Percentiles rank a stretch among this genome's conserved stretches.
phyloP scores from a whole-genome alignment of 2,797 vertebrate species.

The Picus viridis region DNA sequence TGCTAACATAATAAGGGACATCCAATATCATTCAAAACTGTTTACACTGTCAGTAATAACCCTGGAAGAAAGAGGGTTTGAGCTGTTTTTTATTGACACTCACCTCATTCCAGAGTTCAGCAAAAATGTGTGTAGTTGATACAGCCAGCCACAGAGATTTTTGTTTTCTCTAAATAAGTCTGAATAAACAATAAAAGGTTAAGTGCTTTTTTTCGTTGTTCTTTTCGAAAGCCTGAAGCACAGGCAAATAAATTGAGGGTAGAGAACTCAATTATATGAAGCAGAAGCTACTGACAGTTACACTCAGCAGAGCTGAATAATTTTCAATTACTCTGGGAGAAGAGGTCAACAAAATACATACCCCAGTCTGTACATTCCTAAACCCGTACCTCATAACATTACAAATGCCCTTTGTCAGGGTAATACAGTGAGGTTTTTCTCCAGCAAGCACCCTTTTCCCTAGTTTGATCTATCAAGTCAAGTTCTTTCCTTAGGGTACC shows the following conservation, averaged over 20 bases:
- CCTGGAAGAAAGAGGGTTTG: conserved; percentile 18
- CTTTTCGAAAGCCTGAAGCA: conserved; percentile 42
- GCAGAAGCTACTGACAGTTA: conserved; percentile 41
- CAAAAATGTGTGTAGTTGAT: background rate
- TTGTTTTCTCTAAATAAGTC: conserved; percentile 50
- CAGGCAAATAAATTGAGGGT: conserved; percentile 54
- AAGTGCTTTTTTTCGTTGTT: conserved; percentile 31
- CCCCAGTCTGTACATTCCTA: conserved; percentile 10
- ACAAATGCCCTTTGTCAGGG: background rate
- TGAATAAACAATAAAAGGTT: conserved; percentile 68
- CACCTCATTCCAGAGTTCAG: conserved; percentile 14
- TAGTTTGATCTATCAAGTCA: background rate
- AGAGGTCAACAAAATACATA: conserved; percentile 49
- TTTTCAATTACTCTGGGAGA: conserved; percentile 65
- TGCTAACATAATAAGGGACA: background rate
- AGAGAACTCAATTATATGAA: conserved; percentile 62
- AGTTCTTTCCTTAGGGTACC: background rate
- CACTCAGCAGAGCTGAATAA: conserved; percentile 62
- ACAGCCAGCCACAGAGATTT: conserved; percentile 5
- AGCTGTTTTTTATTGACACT: conserved; percentile 9
- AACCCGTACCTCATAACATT: background rate
- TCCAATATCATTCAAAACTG: background rate
- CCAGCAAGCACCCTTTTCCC: background rate
- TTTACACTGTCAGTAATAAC: conserved; percentile 16
- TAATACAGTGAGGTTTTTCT: background rate